Percentiles rank a stretch among this genome's conserved stretches.
Evolutionary conservation across 1,140 invertebrate species (phyloP).

Genomic region (Drosophila parabipectinata): DNA sequence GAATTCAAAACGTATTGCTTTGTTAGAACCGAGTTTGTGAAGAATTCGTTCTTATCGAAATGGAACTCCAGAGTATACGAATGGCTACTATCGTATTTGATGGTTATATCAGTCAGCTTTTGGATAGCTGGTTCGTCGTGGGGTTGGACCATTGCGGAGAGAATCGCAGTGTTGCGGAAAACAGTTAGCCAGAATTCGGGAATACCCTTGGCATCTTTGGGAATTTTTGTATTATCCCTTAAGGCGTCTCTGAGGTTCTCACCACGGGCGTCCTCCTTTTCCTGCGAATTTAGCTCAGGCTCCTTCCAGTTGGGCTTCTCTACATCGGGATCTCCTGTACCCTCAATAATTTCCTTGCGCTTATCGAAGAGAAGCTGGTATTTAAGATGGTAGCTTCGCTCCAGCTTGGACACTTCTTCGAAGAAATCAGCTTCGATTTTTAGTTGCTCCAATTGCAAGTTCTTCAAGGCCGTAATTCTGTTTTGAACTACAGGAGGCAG

Average conservation of each 20-base stretch:
- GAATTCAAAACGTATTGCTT: conserved; percentile 98
- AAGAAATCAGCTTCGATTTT: conserved; percentile 97
- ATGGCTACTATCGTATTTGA: conserved; percentile 88
- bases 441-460: conserved; percentile 94
- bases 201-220: conserved; percentile 91
- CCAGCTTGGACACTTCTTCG: conserved; percentile 95
- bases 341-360: conserved; percentile 91
- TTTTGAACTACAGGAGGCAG: conserved; percentile 92
- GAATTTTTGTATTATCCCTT: conserved; percentile 56
- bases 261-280: conserved; percentile 86
- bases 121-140: conserved; percentile 98
- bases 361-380: conserved; percentile 94
- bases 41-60: conserved; percentile 98
- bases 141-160: conserved; percentile 96
- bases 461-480: conserved; percentile 95
- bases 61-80: conserved; percentile 92
- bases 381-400: conserved; percentile 94
- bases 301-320: conserved; percentile 94
- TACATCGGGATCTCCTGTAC: conserved; percentile 91
- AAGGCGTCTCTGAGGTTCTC: conserved; percentile 15
- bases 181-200: conserved; percentile 99
- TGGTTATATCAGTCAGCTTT: conserved; percentile 95
- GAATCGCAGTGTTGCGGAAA: conserved; percentile 96
- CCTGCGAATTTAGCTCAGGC: conserved; percentile 88
- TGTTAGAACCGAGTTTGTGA: conserved; percentile 96